Evolutionary conservation across 2,888 invertebrate species (phyloP), one percentile per base, ranked within the genome.

Genomic region (Proisotoma minuta): DNA sequence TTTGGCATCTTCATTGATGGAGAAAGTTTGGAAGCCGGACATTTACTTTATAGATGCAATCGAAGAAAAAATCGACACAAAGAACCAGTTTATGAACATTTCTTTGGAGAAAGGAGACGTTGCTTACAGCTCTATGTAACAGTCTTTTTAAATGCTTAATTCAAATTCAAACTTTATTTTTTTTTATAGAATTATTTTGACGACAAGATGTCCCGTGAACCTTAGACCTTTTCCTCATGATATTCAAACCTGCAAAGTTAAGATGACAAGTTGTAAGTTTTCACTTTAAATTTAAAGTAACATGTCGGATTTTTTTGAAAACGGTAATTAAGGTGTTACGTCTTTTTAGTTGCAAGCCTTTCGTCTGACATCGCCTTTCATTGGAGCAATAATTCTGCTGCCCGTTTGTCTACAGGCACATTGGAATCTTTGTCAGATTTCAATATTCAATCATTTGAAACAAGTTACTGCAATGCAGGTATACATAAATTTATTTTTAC

Each of bases 151-250:
- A 29, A n/a, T n/a, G n/a, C 18, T 49, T 40, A 43, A 50, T 22
- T 43, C 24, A 27, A 18, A 20, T 39, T 18, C 2, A 49, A 18
- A 23, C 43, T 52, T 26, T 28, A 39, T 28, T 12, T 54, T 34
- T 18, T 34, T 3, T 29, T 28, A 22, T 66, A 80, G 80, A 59
- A 61, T 80, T 29, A 78, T 79, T 0, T 68, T 80, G 59, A 76
- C 76, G 0, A 74, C 80, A 10, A 76, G 77, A 1, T 81, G 81
- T 59, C 78, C 77, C 20, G 81, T 81, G 80, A 75, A 77, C 2
- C 75, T 80, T 34, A 75, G 76, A 29, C 77, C 77, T 29, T 81
- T 79, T 66, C 81, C 81, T 0, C 75, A 81, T 63, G 81, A 81
- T 70, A 74, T 72, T 4, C 81, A 81, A 68, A 74, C 73, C 1